These are phyloP conservation scores for Sinonovacula constricta DNA, from an alignment of 1,140 invertebrate species.

Conservation along the genomic window DNA sequence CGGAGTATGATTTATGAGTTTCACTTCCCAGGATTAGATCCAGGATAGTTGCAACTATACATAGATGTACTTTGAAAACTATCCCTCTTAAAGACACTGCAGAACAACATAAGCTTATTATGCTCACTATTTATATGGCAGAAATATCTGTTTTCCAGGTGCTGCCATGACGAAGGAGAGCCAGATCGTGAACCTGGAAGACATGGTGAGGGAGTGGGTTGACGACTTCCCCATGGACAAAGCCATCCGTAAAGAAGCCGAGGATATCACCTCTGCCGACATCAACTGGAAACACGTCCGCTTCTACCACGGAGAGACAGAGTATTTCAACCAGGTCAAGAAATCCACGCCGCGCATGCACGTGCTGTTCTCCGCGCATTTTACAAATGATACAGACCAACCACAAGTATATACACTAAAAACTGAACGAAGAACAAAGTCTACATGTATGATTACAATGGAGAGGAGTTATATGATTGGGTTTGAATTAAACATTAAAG, in stretches of 20 bases:
- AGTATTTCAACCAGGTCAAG: conserved; percentile 60
- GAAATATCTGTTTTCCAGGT: no score
- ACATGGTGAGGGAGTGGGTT: conserved; percentile 64
- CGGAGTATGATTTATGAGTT: no score
- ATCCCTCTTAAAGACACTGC: no score
- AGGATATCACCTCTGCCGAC: conserved; percentile 62
- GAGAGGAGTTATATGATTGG: conserved; percentile 67
- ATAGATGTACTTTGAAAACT: no score
- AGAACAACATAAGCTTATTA: no score
- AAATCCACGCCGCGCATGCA: conserved; percentile 64
- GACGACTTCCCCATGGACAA: conserved; percentile 64
- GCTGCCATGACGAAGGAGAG: no score
- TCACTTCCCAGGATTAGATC: no score
- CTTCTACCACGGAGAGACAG: conserved; percentile 63
- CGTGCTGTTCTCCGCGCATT: conserved; percentile 70
- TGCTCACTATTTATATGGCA: no score
- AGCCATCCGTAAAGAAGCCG: conserved; percentile 63
- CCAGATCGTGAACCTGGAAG: conserved; percentile 68
- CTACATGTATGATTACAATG: conserved; percentile 67
- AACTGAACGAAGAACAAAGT: conserved; percentile 71
- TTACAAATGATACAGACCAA: conserved; percentile 70
- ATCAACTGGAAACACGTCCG: conserved; percentile 67
- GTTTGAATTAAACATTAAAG: conserved; percentile 58
- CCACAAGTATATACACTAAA: conserved; percentile 66
- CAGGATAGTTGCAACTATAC: no score